Base-by-base conservation (phyloP, 2,888 invertebrate genomes). In the Dorcus hopei region DNA sequence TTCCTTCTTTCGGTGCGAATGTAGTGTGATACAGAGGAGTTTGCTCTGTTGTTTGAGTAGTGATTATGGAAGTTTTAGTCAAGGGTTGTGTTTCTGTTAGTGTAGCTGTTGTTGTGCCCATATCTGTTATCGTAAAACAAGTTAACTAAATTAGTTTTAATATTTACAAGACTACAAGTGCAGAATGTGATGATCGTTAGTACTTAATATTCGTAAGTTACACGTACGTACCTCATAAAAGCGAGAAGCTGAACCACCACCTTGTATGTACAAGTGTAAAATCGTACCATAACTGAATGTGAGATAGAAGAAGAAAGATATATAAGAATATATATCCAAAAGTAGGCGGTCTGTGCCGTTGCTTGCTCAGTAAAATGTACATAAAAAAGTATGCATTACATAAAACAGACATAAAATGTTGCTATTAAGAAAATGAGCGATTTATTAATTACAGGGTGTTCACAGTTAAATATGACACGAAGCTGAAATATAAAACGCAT, bases 111-210 rank as follows among this genome's bases (percentile, higher is more conserved):
- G 77, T 77, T 70, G 71, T 70, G 66, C 70, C 77, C 74, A 73
- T 72, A 77, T 79, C 79, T 78, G 77, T 78, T 77, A 75, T 74
- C 73, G 70, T 68, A 74, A 74, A 75, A 74, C 71, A 67, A 74
- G 49, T 57, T 16, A 51, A 50, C 53, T 53, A 45, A 33, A 58
- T 58, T 58, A 58, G 58, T 58, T 42, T 49, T 38, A 52, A 54
- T 47, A 41, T 49, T 41, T 55, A 38, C 43, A 33, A 38, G n/a
- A n/a, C 38, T 50, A 50, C 6, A 23, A 9, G 41, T 43, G n/a
- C 38, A 47, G 33, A 47, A 16, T 47, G 9, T 47, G 42, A 19
- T n/a, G n/a, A 45, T 16, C 6, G 11, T 47, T 33, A 23, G 33
- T 14, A 47, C 9, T 16, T 39, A 39, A 19, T 39, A n/a, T 51